Evolutionary conservation across 2,113 vertebrate species (phyloP), one percentile per base, ranked within the genome.

Genomic region (Epinephelus moara): DNA sequence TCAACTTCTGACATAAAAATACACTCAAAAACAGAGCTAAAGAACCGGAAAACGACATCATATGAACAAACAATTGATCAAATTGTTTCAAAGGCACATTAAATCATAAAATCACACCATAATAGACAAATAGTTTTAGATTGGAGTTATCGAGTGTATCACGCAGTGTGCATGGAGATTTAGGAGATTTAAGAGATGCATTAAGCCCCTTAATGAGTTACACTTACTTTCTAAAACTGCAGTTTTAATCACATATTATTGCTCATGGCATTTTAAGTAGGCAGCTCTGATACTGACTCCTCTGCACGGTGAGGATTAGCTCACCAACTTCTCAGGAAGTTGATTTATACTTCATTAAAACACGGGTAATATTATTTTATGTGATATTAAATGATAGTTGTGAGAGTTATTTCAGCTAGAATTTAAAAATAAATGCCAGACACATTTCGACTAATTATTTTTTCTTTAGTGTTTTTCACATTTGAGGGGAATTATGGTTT

Each of bases 401-500:
- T 52, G 15, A 69, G 68, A 33, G 37, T 40, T 50, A 75, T 60
- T 70, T 80, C 14, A 62, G n/a, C n/a, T 2, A 6, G 4, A 56
- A 40, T n/a, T 53, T 23, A 17, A 64, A 47, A n/a, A 60, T 70
- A 60, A 61, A 18, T 37, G 6, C 30, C n/a, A 0, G 2, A 83
- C 25, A 33, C 3, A n/a, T 67, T 62, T n/a, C 11, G 15, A 59
- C 8, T 49, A 67, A 60, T 61, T 53, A 62, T 63, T 83, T 18
- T 60, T 88, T 89, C 15, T 59, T 14, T 21, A 10, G 18, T 21
- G 4, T 25, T 70, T 85, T 89, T 79, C n/a, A 64, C 4, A 75
- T 84, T 81, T 75, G 27, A 81, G 67, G 77, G 62, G 76, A 91
- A 91, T 89, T 86, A 85, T 49, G 72, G 69, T 83, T 91, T 88